Evolutionary conservation across 2,888 invertebrate species (phyloP), one percentile per base, ranked within the genome.

Genomic region (Camponotus fellah): DNA sequence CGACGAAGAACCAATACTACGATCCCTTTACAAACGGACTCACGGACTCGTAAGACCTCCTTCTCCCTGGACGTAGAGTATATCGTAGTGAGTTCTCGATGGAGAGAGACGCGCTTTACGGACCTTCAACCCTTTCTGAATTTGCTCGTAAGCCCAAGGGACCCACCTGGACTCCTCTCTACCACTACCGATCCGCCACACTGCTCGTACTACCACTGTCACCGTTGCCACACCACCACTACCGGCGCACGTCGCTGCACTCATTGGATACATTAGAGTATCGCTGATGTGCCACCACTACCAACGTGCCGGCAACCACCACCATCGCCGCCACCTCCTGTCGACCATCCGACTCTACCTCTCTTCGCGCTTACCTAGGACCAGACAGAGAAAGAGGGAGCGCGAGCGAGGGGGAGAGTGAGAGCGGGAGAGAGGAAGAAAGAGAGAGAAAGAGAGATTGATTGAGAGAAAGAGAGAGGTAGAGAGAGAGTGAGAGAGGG

Each of bases 91-190:
- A 88, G 85, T 84, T 86, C 86, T 84, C 84, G 95, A 95, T 95
- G 95, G 95, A 95, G 95, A 95, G 95, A 86, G 85, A 86, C 87
- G 86, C 76, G 82, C 86, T 84, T 87, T 90, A 84, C 82, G 87
- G 85, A 85, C 86, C 90, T 89, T 87, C 88, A 90, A 90, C 90
- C 90, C 90, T 90, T 90, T 90, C 88, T 86, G 86, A 83, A 64
- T 80, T 84, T 49, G 85, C 74, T 74, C 81, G 74, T 75, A 85
- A 88, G 72, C 87, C 74, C 83, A 85, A 83, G 79, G 75, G 85
- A 72, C 82, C 90, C 90, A 90, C 90, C 90, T 90, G 90, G 90
- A 87, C 88, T 88, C 86, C 84, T 80, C 84, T 80, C 77, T 82
- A 83, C 83, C 79, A 84, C 71, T 80, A 81, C 83, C 76, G 49